Conservation (phyloP, 1,140 invertebrate genomes). For the Orchestia grillus region DNA sequence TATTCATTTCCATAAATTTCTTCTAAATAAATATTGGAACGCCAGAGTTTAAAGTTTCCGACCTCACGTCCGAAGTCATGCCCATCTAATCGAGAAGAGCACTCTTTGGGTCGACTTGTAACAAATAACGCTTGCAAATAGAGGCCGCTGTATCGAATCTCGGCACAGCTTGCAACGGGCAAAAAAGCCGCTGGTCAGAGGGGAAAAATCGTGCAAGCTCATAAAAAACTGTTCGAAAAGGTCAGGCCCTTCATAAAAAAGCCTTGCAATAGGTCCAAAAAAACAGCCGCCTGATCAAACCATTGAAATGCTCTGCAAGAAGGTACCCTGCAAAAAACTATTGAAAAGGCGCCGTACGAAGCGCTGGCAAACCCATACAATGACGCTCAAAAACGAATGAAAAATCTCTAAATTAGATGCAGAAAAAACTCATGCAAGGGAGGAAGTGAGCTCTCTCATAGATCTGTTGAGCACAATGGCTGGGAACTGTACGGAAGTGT, state of each 20-base stretch:
- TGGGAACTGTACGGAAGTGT: slow-evolving; percentile 47
- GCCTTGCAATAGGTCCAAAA: slow-evolving; percentile 49
- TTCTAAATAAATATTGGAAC: neutral
- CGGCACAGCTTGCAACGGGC: neutral
- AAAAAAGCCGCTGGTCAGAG: slow-evolving; percentile 44
- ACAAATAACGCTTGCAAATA: slow-evolving; percentile 39
- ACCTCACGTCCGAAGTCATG: neutral
- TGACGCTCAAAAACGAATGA: slow-evolving; percentile 48
- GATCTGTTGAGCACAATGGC: slow-evolving; percentile 41
- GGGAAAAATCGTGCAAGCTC: slow-evolving; percentile 53
- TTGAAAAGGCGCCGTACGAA: slow-evolving; percentile 44
- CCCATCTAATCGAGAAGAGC: neutral
- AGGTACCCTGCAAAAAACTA: slow-evolving; percentile 39
- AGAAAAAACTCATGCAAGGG: slow-evolving; percentile 47
- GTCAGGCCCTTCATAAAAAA: slow-evolving; percentile 39
- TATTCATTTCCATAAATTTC: neutral
- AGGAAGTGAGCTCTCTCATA: slow-evolving; percentile 51
- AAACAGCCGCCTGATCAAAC: slow-evolving; percentile 44
- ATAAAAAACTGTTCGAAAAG: slow-evolving; percentile 37
- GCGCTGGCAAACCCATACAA: slow-evolving; percentile 45
- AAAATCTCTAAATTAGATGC: slow-evolving; percentile 54
- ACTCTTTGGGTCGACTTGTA: slow-evolving; percentile 28
- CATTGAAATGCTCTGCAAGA: slow-evolving; percentile 50
- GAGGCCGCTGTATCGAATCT: slow-evolving; percentile 49
- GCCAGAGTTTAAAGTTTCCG: too few species aligned